Base-by-base conservation (phyloP, 2,797 vertebrate genomes). In the Oreochromis grahami region DNA sequence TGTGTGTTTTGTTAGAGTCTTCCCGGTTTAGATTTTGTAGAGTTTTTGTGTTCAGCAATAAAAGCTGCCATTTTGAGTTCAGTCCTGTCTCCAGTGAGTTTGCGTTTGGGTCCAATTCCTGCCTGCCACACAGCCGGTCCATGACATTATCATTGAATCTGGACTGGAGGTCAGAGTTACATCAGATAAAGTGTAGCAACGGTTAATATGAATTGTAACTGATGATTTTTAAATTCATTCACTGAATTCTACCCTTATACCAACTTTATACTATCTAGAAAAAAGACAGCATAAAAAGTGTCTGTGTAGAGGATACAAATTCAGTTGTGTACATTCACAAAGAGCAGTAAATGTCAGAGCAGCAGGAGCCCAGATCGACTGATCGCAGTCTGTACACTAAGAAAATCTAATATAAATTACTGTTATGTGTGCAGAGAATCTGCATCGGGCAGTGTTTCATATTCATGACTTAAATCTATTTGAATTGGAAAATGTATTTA, bases 181-280 rank as follows among this genome's bases (percentile, higher is more conserved):
- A 52, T 52, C 2, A 51, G 0, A 51, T 51, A 0, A 12, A 6
- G 0, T 52, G 51, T 52, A 52, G 10, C 3, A 0, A 52, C 0
- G 0, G n/a, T 53, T 53, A 53, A 53, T 7, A 53, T 53, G 51
- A 53, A 0, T 53, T 53, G 0, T 7, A 53, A 24, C 11, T 2
- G 29, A 29, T 29, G 29, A 29, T 53, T n/a, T n/a, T 53, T 24
- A 1, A 3, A 53, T 13, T 24, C 51, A 53, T 1, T 53, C 51
- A 53, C 51, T 53, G 0, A 7, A 52, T 12, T 52, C 51, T 0
- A n/a, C 14, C 14, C 14, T 45, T 45, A 15, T 8, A 0, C 17
- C 48, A 3, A 48, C 15, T 0, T 50, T 50, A 50, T n/a, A 50
- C 4, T 19, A 3, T 50, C 0, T 19, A 50, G 3, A 9, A 0